phyloP scores from a whole-genome alignment of 2,888 invertebrate genomes.

The Meta bourneti region DNA sequence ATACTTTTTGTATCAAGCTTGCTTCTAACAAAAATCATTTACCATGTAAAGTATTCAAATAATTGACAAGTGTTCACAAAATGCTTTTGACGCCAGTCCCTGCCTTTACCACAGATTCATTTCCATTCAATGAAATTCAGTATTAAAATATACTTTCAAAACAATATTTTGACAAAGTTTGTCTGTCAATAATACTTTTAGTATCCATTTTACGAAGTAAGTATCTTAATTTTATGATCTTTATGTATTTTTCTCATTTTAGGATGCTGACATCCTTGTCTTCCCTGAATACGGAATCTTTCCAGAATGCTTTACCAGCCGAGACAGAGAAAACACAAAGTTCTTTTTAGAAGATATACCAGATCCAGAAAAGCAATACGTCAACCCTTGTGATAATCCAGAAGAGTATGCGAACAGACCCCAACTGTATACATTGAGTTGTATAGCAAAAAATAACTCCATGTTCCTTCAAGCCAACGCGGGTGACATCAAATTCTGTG shows the following conservation, averaged over 20 bases:
- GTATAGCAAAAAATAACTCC: constrained; percentile 83
- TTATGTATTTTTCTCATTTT: not conserved
- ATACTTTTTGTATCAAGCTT: no score
- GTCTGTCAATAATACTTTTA: not conserved
- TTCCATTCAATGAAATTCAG: no score
- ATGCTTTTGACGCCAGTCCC: no score
- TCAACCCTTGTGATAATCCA: constrained; percentile 33
- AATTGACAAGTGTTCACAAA: no score
- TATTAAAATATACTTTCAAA: no score
- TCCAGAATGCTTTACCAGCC: constrained; percentile 6
- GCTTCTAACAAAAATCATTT: no score
- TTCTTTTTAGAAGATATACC: constrained; percentile 65
- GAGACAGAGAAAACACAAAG: constrained; percentile 17
- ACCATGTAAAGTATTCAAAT: no score
- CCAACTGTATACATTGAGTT: constrained; percentile 81
- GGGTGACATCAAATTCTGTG: constrained; percentile 85
- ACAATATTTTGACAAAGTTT: no score
- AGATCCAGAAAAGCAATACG: not conserved
- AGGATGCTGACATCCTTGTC: constrained; percentile 79
- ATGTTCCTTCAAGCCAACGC: constrained; percentile 88
- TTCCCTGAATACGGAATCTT: constrained; percentile 80
- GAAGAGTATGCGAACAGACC: constrained; percentile 76
- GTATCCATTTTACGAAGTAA: not conserved
- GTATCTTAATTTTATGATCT: no score
- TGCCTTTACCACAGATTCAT: no score